Base-by-base conservation (phyloP, 2,113 vertebrate species). In the Mesocricetus auratus region DNA sequence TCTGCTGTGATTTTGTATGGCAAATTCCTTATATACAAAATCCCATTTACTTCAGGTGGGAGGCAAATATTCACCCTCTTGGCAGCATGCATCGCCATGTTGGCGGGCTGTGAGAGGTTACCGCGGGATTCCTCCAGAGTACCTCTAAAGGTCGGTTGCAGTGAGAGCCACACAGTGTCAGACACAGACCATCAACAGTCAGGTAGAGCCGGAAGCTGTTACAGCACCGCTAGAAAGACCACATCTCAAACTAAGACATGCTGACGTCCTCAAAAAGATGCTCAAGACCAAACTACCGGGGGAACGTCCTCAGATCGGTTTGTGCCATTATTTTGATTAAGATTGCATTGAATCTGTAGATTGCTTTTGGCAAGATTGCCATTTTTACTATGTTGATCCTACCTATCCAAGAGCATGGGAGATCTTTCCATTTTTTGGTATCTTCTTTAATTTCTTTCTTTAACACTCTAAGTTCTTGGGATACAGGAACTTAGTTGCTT, bases 1-100 rank as follows among this genome's bases (percentile, higher is more conserved):
- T 99, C 99, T 0, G 99, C 99, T 64, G 99, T 99, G 98, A 99
- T 99, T 98, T 99, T 99, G 94, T 99, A 99, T 0, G 99, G 99
- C 95, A 99, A 98, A 95, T 99, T 99, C 92, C 99, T 98, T 86
- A 99, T 99, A 92, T 99, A 99, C 31, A 99, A 98, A 96, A 99
- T 99, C 73, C 99, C 98, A 98, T 99, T 99, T 75, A 99, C 99
- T 98, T 99, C 99, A 0, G 99, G 99, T 8, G 99, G 99, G 94
- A 99, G 99, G 79, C 99, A 99, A 71, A 99, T 99, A 74, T 99
- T 99, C 6, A 99, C 99, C 26, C 99, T 98, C 96, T 99, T 99
- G 6, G 99, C 99, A 94, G 99, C 99, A 99, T 99, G 99, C 99
- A 99, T 99, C 98, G 99, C 99, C 99, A 99, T 99, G 98, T 31